phyloP scores from a whole-genome alignment of 2,888 invertebrate species.

The Plebejus argus region DNA sequence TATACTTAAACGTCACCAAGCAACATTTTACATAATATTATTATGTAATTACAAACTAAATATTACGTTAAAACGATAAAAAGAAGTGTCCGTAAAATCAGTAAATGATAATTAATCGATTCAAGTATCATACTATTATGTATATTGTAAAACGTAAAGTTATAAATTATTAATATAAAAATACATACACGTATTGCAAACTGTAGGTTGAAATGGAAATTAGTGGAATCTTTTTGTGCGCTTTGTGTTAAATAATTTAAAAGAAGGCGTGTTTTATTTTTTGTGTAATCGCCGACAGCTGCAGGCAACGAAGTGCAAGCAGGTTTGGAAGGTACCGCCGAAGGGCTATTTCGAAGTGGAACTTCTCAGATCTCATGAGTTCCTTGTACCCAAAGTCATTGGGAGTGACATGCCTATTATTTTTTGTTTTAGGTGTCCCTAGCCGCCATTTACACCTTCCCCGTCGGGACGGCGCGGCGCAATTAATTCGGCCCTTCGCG shows the following conservation, averaged over 20 bases:
- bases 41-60: too few relatives aligned
- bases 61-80: too few relatives aligned
- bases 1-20: too few relatives aligned
- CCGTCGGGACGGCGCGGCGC: conserved; percentile 40
- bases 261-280: conserved; percentile 9
- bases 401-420: conserved; percentile 82
- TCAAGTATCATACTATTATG: neutral
- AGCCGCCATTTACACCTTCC: conserved; percentile 59
- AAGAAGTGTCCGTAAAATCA: too few relatives aligned
- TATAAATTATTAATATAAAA: neutral
- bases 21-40: too few relatives aligned
- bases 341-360: conserved; percentile 39
- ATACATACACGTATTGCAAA: neutral
- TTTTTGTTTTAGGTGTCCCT: conserved; percentile 66
- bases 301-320: conserved; percentile 7
- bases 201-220: neutral
- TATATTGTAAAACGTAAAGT: conserved; percentile 5
- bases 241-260: conserved; percentile 15
- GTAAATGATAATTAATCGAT: too few relatives aligned
- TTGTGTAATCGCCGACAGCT: neutral
- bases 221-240: neutral
- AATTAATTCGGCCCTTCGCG: conserved; percentile 19
- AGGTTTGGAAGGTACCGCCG: conserved; percentile 28
- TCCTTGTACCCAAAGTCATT: conserved; percentile 80
- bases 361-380: conserved; percentile 52